Base-by-base conservation (phyloP, 1,140 invertebrate species). In the Drosophila burlai region DNA sequence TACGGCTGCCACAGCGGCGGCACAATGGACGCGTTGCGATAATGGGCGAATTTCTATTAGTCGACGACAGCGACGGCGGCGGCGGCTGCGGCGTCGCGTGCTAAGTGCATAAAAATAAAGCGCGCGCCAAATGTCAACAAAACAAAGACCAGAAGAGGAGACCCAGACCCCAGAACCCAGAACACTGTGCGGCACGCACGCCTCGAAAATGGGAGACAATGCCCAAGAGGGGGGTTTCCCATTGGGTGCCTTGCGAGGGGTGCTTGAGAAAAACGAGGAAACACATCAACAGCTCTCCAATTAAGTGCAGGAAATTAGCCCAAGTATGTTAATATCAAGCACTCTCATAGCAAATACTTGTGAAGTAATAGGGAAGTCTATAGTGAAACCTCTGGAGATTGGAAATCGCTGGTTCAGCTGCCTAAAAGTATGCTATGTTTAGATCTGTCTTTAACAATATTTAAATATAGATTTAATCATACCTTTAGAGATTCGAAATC, bases 121-220 rank as follows among this genome's bases (percentile, higher is more conserved):
- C 83, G 74, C 63, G 85, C 84, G 84, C 81, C 79, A 89, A 89
- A 89, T 89, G 84, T 89, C 84, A 89, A 81, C 85, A 90, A 89
- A 87, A 83, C 78, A 75, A 74, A 79, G 63, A 78, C 49, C 52
- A 40, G 54, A 40, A 40, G 36, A 16, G 34, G 34, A 75, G 72
- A 75, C 68, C 58, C 57, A 43, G 24, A 47, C 52, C 26, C 52
- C 52, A 36, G 43, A 26, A 9, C 42, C 43, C 52, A 16, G 18
- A 29, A 29, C 26, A 38, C 40, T 61, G 50, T 15, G 18, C 50
- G n/a, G 31, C 62, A 72, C 58, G 61, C 50, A 75, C 71, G 65
- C n/a, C 38, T 26, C 24, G 34, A n/a, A 24, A 26, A 40, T 40
- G 42, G 40, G 49, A 62, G 49, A 77, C 74, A 77, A 77, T 77